phyloP scores from a whole-genome alignment of 2,888 invertebrate species.

The Epirrhoe alternata region DNA sequence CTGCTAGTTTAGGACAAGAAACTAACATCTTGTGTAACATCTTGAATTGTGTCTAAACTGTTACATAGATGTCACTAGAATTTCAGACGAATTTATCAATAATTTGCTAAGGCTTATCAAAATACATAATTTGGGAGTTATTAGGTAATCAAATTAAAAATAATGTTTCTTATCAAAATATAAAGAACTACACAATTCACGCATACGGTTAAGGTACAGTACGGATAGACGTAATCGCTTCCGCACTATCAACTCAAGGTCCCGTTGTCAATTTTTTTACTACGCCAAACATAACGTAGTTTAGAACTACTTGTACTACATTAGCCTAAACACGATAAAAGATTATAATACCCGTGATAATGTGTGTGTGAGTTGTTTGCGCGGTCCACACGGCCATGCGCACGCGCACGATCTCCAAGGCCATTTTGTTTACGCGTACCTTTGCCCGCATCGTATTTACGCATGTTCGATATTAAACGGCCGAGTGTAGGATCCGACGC shows the following conservation, averaged over 20 bases:
- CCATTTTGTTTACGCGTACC: slow-evolving; percentile 77
- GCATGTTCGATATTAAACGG: slow-evolving; percentile 60
- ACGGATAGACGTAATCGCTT: slow-evolving; percentile 30
- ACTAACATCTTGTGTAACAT: not conserved
- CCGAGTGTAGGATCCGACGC: slow-evolving; percentile 51
- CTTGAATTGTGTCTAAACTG: slow-evolving; percentile 1
- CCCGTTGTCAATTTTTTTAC: slow-evolving; percentile 34
- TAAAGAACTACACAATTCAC: slow-evolving; percentile 1
- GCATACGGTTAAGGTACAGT: slow-evolving; percentile 13
- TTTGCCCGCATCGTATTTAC: slow-evolving; percentile 68
- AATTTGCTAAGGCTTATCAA: not conserved
- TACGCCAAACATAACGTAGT: slow-evolving; percentile 42
- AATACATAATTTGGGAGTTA: not conserved
- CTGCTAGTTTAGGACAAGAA: slow-evolving; percentile 16
- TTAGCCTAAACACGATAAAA: slow-evolving; percentile 63
- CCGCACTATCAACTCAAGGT: slow-evolving; percentile 50
- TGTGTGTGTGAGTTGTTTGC: slow-evolving; percentile 63
- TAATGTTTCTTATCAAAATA: not conserved
- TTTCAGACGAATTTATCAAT: not conserved
- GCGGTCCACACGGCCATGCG: slow-evolving; percentile 57
- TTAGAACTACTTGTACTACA: slow-evolving; percentile 45
- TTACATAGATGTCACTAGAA: not conserved
- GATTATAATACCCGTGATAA: slow-evolving; percentile 66
- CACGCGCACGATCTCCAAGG: slow-evolving; percentile 74
- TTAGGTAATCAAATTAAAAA: not conserved